phyloP scores from a whole-genome alignment of 2,797 vertebrate species.

The Muscicapa striata region DNA sequence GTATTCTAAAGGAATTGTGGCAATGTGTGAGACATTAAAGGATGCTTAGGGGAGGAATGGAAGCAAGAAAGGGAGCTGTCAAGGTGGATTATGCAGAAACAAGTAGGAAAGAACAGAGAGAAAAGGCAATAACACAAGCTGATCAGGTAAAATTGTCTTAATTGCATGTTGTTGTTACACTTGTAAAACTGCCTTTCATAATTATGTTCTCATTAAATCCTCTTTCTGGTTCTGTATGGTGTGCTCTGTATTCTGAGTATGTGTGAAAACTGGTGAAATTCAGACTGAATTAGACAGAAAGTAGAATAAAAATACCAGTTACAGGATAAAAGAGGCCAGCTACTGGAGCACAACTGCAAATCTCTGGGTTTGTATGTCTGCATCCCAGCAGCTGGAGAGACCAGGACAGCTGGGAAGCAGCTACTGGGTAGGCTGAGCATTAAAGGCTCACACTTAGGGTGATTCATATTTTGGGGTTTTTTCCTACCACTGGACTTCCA shows the following conservation, averaged over 20 bases:
- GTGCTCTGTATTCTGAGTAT: neutral
- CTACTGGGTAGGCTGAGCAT: neutral
- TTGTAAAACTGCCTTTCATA: neutral
- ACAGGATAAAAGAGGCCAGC: neutral
- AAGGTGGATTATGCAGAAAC: neutral
- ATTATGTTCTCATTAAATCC: neutral
- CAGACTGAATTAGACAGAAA: neutral
- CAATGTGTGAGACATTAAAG: neutral
- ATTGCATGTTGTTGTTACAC: neutral
- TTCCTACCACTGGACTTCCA: neutral
- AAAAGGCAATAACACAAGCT: neutral
- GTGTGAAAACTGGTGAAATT: neutral
- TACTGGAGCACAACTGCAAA: neutral
- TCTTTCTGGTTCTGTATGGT: neutral
- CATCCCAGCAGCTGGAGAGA: fast-evolving
- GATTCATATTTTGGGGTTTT: neutral
- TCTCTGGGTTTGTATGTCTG: fast-evolving
- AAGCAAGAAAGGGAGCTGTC: neutral
- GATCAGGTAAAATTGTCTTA: neutral
- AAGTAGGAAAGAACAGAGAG: neutral
- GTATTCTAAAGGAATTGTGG: neutral
- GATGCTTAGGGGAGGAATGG: neutral
- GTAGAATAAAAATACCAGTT: neutral
- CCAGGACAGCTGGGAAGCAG: neutral
- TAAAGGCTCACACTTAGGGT: neutral